Evolutionary conservation across 1,140 invertebrate genomes (phyloP), one percentile per base, ranked within the genome.

Genomic region (Drosophila navojoa): DNA sequence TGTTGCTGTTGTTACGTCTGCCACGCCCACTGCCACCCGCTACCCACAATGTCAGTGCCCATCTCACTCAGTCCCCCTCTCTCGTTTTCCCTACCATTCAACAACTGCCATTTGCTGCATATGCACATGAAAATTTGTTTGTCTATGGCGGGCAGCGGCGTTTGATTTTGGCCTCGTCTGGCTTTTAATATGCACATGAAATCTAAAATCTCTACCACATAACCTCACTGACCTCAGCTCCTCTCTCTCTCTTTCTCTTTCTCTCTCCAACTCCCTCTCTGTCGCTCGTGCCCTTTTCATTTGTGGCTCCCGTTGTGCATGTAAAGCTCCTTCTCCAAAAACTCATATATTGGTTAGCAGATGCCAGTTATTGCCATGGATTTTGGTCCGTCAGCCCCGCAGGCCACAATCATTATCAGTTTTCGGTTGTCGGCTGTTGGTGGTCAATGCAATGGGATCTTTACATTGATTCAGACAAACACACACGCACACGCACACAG

Each of bases 391-490:
- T 27, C 53, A 57, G 63, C 73, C 73, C 81, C 81, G 77, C 77
- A 71, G 81, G 82, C 84, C 84, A 86, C 82, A 86, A 89, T 86
- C 82, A 86, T 86, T 87, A 86, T 86, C 82, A 86, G 81, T 87
- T 85, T 86, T 87, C 66, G 71, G 79, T 79, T 82, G 81, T 55
- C 79, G 63, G 59, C 61, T 62, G 70, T 81, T 86, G 64, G 76
- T 68, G 54, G 59, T 68, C 62, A 38, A 67, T 62, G 68, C 62
- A 55, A 73, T 67, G 73, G 81, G 68, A 69, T 69, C 71, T 62
- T 78, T 61, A 50, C 71, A 84, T 67, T 71, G 61, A 79, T 64
- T 72, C 70, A 71, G 44, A 50, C 66, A 75, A 52, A 61, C 38
- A 49, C 13, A 25, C 25, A 19, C 40, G 38, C 67, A 29, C 10